A percentile compares a stretch with the other conserved stretches of the same genome.
These are phyloP conservation scores for Syritta pipiens DNA, from an alignment of 2,888 invertebrate species.

Conservation along the genomic window DNA sequence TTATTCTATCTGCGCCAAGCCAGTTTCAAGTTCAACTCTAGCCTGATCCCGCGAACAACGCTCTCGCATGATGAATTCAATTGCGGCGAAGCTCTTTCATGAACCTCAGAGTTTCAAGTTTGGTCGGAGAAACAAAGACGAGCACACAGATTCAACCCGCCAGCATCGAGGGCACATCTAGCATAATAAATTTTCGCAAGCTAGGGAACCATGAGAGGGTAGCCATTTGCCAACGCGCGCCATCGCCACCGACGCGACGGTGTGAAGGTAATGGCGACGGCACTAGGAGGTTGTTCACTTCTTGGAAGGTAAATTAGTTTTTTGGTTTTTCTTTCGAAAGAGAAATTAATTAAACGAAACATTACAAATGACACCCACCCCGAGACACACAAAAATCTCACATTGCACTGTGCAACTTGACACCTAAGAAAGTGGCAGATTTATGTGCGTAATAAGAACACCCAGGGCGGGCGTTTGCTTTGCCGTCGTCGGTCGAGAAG, in stretches of 20 bases:
- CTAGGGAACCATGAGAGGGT: constrained; percentile 19
- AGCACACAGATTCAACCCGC: constrained; percentile 25
- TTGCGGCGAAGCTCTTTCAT: constrained; percentile 57
- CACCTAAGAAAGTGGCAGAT: constrained; percentile 68
- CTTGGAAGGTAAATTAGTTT: constrained; percentile 64
- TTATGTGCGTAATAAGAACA: constrained; percentile 67
- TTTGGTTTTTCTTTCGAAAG: constrained; percentile 35
- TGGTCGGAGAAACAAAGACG: not conserved
- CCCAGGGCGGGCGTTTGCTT: constrained; percentile 6
- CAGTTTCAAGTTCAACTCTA: constrained; percentile 32
- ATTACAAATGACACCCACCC: constrained; percentile 68
- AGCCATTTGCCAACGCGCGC: no score
- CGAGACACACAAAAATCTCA: constrained; percentile 58
- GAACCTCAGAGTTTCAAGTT: constrained; percentile 36
- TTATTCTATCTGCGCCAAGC: constrained; percentile 27
- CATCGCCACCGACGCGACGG: no score
- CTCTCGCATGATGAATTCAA: constrained; percentile 1
- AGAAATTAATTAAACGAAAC: constrained; percentile 68
- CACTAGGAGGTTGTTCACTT: constrained; percentile 57
- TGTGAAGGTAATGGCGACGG: constrained; percentile 26
- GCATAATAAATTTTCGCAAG: constrained; percentile 66
- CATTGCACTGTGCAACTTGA: constrained; percentile 65
- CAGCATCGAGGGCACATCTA: constrained; percentile 60
- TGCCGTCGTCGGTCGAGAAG: constrained; percentile 16
- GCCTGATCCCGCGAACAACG: constrained; percentile 19